phyloP scores from a whole-genome alignment of 2,888 invertebrate species.

The Morpho helenor region DNA sequence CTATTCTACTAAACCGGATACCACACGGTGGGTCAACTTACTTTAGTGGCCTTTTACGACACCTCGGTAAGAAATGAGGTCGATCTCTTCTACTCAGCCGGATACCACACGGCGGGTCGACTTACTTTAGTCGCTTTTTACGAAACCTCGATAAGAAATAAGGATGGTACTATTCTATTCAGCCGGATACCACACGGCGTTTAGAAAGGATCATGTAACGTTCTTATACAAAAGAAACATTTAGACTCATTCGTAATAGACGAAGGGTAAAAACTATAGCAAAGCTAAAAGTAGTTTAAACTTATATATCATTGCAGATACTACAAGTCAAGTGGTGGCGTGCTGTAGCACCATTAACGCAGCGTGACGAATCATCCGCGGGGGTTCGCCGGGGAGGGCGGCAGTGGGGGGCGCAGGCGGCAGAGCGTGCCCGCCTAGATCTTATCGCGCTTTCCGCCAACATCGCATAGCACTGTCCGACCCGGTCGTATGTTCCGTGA shows the following conservation, averaged over 20 bases:
- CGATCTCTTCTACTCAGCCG: too few species aligned
- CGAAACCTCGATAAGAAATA: too few species aligned
- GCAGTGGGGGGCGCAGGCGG: conserved; percentile 34
- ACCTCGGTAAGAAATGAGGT: too few species aligned
- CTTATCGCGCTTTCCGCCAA: conserved; percentile 75
- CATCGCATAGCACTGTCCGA: conserved; percentile 68
- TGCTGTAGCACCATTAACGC: conserved; percentile 72
- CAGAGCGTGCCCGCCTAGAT: conserved; percentile 63
- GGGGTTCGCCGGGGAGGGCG: conserved; percentile 25
- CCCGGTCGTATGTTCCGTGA: conserved; percentile 62
- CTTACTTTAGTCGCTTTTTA: too few species aligned
- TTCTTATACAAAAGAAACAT: too few species aligned
- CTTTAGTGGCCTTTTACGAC: too few species aligned
- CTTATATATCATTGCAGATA: conserved; percentile 44
- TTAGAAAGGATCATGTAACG: too few species aligned
- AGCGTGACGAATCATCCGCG: conserved; percentile 74
- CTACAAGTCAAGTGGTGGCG: conserved; percentile 72
- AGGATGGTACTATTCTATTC: too few species aligned
- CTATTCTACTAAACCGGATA: too few species aligned
- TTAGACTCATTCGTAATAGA: neutral
- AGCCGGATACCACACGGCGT: too few species aligned
- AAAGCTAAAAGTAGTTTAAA: conserved; percentile 12
- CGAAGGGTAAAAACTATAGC: conserved; percentile 7
- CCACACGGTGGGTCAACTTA: too few species aligned
- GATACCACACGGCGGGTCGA: too few species aligned